Base-by-base conservation (phyloP, 2,888 invertebrate genomes). In the Isoperla grammatica region DNA sequence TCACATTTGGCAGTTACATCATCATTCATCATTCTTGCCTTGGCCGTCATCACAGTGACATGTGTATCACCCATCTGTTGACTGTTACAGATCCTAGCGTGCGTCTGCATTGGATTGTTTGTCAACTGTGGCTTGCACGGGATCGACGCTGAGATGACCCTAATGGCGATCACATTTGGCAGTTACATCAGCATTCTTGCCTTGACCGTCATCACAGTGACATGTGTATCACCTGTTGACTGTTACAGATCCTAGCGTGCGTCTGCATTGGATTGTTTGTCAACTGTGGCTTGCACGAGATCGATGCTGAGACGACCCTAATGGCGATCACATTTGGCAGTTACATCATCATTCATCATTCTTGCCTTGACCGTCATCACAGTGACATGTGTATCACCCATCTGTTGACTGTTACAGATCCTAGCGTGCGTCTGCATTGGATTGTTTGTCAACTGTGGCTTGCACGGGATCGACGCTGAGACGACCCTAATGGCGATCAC, bases 341-440 rank as follows among this genome's bases (percentile, higher is more conserved):
- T 13, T 64, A 62, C 50, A 49, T 64, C 53, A 61, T 64, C 40
- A 56, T 64, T n/a, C n/a, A n/a, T n/a, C n/a, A n/a, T n/a, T n/a
- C n/a, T n/a, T n/a, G n/a, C n/a, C n/a, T n/a, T n/a, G n/a, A n/a
- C n/a, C n/a, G n/a, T n/a, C n/a, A n/a, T n/a, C n/a, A n/a, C n/a
- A n/a, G n/a, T n/a, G n/a, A n/a, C n/a, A n/a, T n/a, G n/a, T n/a
- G n/a, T n/a, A n/a, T n/a, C n/a, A n/a, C n/a, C n/a, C n/a, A n/a
- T n/a, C n/a, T n/a, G n/a, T n/a, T n/a, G 53, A 12, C 17, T 54
- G 54, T 60, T 56, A 22, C 56, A 63, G 63, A 37, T 57, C 3
- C 45, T 63, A 17, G 45, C 60, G 13, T 50, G 57, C 40, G 56
- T 57, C n/a, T 63, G 63, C 56, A 58, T 62, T 40, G 60, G 54